Percentiles rank a stretch among this genome's conserved stretches.
phyloP scores from a whole-genome alignment of 2,888 invertebrate genomes.

The Sphaerophoria taeniata region DNA sequence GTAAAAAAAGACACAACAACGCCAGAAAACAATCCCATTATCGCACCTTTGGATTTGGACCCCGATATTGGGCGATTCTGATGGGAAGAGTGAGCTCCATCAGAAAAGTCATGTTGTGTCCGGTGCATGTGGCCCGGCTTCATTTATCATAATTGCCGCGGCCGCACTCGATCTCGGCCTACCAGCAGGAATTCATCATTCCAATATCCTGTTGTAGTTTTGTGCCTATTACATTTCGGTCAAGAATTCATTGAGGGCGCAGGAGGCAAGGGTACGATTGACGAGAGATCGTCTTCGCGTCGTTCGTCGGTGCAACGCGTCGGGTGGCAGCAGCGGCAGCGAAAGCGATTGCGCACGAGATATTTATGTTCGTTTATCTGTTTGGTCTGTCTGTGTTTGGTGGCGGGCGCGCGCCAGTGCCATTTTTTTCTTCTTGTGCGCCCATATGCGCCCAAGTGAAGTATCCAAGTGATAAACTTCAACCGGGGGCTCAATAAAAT shows the following conservation, averaged over 20 bases:
- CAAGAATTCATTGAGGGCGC: background rate
- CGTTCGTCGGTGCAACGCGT: background rate
- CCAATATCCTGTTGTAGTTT: slow-evolving; percentile 64
- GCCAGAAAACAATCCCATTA: slow-evolving; percentile 68
- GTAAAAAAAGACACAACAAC: slow-evolving; percentile 44
- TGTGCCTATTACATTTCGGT: slow-evolving; percentile 67
- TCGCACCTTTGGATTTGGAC: slow-evolving; percentile 70
- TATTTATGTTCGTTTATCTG: slow-evolving; percentile 67
- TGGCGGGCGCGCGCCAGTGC: slow-evolving; percentile 64
- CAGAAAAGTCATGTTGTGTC: slow-evolving; percentile 57
- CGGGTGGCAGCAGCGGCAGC: slow-evolving; percentile 23
- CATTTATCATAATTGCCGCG: slow-evolving; percentile 75
- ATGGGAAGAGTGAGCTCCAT: slow-evolving; percentile 9
- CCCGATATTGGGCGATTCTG: slow-evolving; percentile 42
- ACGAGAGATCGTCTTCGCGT: background rate
- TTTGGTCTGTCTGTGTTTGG: slow-evolving; percentile 38
- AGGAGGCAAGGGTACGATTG: background rate
- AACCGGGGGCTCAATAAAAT: slow-evolving; percentile 76
- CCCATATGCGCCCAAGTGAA: slow-evolving; percentile 69
- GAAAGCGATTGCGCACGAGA: slow-evolving; percentile 58
- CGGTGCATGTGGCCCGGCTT: slow-evolving; percentile 58
- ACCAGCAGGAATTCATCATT: slow-evolving; percentile 76
- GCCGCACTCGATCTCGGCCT: slow-evolving; percentile 65
- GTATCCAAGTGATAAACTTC: slow-evolving; percentile 75
- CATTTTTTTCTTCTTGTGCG: slow-evolving; percentile 44